Base-by-base conservation (phyloP, 2,113 vertebrate genomes). In the Anser brachyrhynchus region DNA sequence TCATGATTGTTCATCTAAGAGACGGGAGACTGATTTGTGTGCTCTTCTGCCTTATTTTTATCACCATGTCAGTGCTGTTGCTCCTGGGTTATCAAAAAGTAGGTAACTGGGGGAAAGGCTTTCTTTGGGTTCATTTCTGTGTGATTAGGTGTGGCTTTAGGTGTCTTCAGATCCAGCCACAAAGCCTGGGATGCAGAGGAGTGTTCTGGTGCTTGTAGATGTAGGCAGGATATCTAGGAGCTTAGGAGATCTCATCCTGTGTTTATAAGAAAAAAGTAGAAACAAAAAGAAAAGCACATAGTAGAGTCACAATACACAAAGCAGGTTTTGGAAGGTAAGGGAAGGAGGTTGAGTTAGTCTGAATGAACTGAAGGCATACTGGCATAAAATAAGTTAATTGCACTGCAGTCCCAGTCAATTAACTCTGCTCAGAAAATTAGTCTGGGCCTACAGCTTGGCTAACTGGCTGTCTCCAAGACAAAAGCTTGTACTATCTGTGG, bases 401-500 rank as follows among this genome's bases (percentile, higher is more conserved):
- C 23, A 22, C 7, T 19, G 8, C 35, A 46, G 66, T 80, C 29
- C 20, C 35, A 41, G 19, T n/a, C 65, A 39, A 83, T 58, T 35
- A n/a, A 31, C 7, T 41, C 16, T 72, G 35, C 26, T 28, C 10
- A 35, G 35, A 70, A 66, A 49, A 19, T 44, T 44, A 59, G 18
- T 31, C 44, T 15, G 41, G 14, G 13, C 17, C 6, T 55, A 7
- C 31, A 44, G 23, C 17, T 81, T 65, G 20, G 19, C 28, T 65
- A 33, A 23, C 11, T 59, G 25, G 1, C 28, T 70, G 17, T 59
- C 54, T 66, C n/a, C 43, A 62, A 62, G 41, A 16, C n/a, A 46
- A 0, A 1, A 54, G 5, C 22, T 1, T 21, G 26, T 39, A 52
- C 26, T 17, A 74, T 51, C 12, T 71, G 4, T 31, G 57, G 22